Percentiles rank a stretch among this genome's conserved stretches.
Evolutionary conservation across 2,113 vertebrate genomes (phyloP).

Genomic region (Otolemur garnettii): DNA sequence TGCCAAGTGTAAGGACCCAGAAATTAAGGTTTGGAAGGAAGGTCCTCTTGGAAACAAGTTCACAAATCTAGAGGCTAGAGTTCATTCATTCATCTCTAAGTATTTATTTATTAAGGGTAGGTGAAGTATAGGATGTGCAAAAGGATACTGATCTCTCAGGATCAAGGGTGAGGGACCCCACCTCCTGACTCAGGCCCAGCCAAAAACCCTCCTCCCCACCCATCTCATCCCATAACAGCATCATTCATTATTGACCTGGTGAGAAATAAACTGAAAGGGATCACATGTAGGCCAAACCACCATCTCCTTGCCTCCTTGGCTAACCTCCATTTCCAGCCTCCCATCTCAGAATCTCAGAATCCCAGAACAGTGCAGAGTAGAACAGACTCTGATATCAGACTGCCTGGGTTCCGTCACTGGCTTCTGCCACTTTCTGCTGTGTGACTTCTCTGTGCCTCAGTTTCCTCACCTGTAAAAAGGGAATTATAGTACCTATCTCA

Average conservation of each 20-base stretch:
- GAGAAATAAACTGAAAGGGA: background rate
- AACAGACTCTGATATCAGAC: background rate
- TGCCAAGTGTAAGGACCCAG: background rate
- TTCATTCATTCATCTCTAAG: background rate
- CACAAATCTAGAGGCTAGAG: background rate
- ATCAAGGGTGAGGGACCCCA: background rate
- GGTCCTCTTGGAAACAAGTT: background rate
- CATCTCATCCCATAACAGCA: background rate
- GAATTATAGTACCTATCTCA: background rate
- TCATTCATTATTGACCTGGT: background rate
- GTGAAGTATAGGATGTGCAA: background rate
- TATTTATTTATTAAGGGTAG: background rate
- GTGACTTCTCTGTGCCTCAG: background rate
- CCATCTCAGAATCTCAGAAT: background rate
- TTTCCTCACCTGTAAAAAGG: conserved; percentile 31
- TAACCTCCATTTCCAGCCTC: background rate
- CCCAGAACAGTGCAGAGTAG: background rate
- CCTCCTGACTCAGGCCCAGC: background rate
- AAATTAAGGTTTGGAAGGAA: background rate
- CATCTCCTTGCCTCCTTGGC: background rate
- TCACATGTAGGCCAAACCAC: background rate
- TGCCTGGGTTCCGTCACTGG: background rate
- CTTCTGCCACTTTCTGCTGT: background rate
- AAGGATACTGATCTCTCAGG: background rate
- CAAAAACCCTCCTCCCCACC: background rate